These are phyloP conservation scores for Hyperoplus immaculatus DNA, from an alignment of 2,797 vertebrate species.

Conservation along the genomic window DNA sequence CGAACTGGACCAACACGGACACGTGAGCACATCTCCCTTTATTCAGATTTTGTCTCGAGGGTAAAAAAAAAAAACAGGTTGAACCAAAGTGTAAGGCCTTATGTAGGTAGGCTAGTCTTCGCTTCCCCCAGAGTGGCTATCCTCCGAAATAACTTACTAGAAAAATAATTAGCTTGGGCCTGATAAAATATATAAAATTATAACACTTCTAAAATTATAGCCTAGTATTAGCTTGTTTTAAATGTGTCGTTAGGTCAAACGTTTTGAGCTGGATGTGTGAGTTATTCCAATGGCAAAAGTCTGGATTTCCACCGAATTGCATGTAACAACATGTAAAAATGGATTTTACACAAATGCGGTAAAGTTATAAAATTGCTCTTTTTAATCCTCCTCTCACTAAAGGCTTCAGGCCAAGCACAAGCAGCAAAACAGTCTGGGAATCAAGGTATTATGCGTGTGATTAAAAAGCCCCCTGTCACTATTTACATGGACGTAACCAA, in stretches of 20 bases:
- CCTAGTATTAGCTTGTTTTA: neutral
- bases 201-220: neutral
- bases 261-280: neutral
- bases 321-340: neutral
- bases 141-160: neutral
- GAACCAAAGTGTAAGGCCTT: too few species aligned
- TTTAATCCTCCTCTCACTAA: slow-evolving; percentile 36
- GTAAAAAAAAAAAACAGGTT: neutral
- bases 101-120: too few species aligned
- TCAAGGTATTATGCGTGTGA: neutral
- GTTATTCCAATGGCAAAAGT: too few species aligned
- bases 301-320: neutral
- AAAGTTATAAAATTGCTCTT: slow-evolving; percentile 24
- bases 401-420: neutral
- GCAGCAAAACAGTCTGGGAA: slow-evolving; percentile 1
- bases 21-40: slow-evolving; percentile 83
- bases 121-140: neutral
- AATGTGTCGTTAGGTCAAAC: neutral
- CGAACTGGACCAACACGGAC: slow-evolving; percentile 97
- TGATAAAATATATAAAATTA: neutral
- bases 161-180: neutral
- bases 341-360: neutral
- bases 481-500: neutral
- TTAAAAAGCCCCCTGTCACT: neutral
- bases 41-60: neutral